Evolutionary conservation across 1,140 invertebrate genomes (phyloP).

Genomic region (Dreissena rostriformis): DNA sequence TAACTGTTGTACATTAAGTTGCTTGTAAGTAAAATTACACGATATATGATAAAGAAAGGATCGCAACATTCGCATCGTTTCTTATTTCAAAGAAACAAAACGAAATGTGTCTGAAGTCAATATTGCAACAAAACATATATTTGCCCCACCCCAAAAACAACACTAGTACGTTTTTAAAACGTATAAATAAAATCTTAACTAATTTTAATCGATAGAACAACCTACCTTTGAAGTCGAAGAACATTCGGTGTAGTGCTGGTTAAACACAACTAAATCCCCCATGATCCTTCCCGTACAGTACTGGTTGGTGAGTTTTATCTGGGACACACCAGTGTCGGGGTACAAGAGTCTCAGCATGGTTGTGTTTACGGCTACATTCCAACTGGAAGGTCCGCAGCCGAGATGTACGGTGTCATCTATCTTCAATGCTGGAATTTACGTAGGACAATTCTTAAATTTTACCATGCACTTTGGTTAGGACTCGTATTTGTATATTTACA

Average conservation of each 20-base stretch:
- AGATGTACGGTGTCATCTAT: constrained; percentile 34
- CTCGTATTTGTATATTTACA: neutral
- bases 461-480: neutral
- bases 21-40: no score
- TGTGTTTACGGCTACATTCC: constrained; percentile 40
- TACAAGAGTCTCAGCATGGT: constrained; percentile 30
- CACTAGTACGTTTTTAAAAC: neutral
- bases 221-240: constrained; percentile 36
- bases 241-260: constrained; percentile 47
- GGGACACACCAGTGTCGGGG: constrained; percentile 45
- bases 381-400: constrained; percentile 32
- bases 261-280: constrained; percentile 40
- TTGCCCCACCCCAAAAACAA: neutral
- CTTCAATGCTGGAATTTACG: constrained; percentile 9
- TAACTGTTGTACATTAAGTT: no score
- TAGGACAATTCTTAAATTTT: neutral
- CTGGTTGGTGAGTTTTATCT: constrained; percentile 46
- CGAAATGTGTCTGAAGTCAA: no score
- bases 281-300: constrained; percentile 42
- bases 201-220: neutral
- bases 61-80: no score
- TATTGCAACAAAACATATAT: neutral
- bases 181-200: neutral
- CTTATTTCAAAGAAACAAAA: no score
- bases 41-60: no score